phyloP scores from a whole-genome alignment of 2,797 vertebrate species.

The Gambelia wislizenii region DNA sequence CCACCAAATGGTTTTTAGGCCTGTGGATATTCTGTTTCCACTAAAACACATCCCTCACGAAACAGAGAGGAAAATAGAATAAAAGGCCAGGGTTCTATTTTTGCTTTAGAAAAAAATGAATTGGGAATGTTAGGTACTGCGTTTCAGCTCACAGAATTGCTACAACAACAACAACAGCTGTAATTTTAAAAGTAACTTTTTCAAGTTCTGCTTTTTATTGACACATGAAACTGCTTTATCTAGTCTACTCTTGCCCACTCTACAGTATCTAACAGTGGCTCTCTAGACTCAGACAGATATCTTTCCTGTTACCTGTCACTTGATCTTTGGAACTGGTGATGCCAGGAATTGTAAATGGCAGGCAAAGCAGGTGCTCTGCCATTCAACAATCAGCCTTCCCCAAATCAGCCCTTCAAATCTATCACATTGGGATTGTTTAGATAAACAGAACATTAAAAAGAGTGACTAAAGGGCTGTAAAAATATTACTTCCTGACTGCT shows the following conservation, averaged over 20 bases:
- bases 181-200: too few species aligned
- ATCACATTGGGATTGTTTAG: background rate
- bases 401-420: background rate
- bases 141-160: too few species aligned
- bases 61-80: slow-evolving; percentile 12
- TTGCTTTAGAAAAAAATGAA: background rate
- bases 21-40: background rate
- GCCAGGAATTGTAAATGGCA: background rate
- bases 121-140: too few species aligned
- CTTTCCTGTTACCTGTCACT: background rate
- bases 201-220: background rate
- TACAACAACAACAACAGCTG: too few species aligned
- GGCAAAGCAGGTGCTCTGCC: background rate
- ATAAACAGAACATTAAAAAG: background rate
- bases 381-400: background rate
- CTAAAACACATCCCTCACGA: background rate
- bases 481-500: background rate
- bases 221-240: background rate
- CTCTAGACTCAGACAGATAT: background rate
- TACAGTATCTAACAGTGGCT: background rate
- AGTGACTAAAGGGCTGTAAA: background rate
- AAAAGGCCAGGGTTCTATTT: background rate
- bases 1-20: slow-evolving; percentile 14
- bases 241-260: background rate
- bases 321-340: background rate